Evolutionary conservation across 2,888 invertebrate genomes (phyloP).

Genomic region (Pollenia angustigena): DNA sequence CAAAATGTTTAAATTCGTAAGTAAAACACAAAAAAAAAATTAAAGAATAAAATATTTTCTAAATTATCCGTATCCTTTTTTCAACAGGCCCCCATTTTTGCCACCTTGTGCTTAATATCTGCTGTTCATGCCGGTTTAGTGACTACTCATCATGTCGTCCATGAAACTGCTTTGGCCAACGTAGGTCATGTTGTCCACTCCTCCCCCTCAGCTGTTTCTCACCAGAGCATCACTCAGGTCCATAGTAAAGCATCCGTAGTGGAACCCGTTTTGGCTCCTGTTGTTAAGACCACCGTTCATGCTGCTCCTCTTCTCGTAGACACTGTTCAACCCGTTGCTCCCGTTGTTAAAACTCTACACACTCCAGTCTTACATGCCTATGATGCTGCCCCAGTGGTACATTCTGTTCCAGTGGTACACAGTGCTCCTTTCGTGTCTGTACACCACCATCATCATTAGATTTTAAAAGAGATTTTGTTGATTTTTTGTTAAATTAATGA

Average conservation of each 20-base stretch:
- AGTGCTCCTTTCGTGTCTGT: constrained; percentile 42
- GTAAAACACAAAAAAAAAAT: constrained; percentile 31
- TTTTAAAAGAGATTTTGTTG: neutral
- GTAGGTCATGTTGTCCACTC: constrained; percentile 78
- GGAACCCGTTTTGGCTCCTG: constrained; percentile 77
- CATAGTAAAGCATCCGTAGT: constrained; percentile 83
- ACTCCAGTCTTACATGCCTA: constrained; percentile 73
- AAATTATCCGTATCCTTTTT: too few relatives aligned
- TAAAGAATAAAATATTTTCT: too few relatives aligned
- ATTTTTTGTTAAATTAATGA: constrained; percentile 20
- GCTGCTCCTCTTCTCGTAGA: constrained; percentile 76
- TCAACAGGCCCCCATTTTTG: constrained; percentile 67
- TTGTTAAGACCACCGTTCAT: constrained; percentile 77
- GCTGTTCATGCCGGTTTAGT: constrained; percentile 77
- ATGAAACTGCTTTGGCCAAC: constrained; percentile 80
- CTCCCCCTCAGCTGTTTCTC: constrained; percentile 84
- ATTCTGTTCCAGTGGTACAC: constrained; percentile 75
- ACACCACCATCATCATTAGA: constrained; percentile 24
- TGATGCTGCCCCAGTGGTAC: constrained; percentile 70
- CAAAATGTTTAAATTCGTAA: constrained; percentile 73
- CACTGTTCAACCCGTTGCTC: constrained; percentile 73
- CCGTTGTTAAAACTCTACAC: constrained; percentile 65
- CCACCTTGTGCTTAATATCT: constrained; percentile 77
- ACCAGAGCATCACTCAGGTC: constrained; percentile 85
- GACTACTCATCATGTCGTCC: constrained; percentile 78